These are phyloP conservation scores for Hemicentrotus pulcherrimus DNA, from an alignment of 35 echinoderm and acorn worm species.

Conservation along the genomic window DNA sequence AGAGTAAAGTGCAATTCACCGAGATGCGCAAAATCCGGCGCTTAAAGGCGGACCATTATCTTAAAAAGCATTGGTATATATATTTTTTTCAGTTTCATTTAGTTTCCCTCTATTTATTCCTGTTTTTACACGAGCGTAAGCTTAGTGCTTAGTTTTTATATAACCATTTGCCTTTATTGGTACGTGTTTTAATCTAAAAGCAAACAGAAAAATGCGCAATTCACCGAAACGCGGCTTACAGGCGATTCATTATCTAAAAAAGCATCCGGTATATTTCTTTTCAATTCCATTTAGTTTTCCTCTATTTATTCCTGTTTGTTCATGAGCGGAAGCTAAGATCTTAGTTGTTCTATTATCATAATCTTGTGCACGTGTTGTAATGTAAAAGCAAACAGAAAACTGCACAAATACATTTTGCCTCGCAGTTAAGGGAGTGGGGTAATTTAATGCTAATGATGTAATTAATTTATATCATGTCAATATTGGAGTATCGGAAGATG, in stretches of 20 bases:
- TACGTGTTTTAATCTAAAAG: too few species aligned
- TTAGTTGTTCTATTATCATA: too few species aligned
- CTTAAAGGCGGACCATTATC: neutral
- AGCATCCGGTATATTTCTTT: neutral
- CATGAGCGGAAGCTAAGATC: too few species aligned
- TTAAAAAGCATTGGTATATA: neutral
- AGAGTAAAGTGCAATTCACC: neutral
- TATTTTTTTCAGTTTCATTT: neutral
- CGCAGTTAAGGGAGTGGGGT: too few species aligned
- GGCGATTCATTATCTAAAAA: neutral
- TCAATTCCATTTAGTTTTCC: too few species aligned
- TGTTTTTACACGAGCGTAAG: too few species aligned
- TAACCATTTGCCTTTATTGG: too few species aligned
- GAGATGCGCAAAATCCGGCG: neutral
- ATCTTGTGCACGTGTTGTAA: too few species aligned
- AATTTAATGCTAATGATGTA: too few species aligned
- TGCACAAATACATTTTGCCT: neutral
- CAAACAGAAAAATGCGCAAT: neutral
- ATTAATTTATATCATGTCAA: too few species aligned
- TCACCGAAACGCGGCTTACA: neutral
- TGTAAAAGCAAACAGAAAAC: neutral
- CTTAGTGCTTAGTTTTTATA: too few species aligned
- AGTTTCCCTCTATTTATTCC: neutral
- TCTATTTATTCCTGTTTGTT: neutral
- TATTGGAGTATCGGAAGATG: too few species aligned